Percentiles rank a stretch among this genome's conserved stretches.
phyloP scores from a whole-genome alignment of 2,797 vertebrate genomes.

The Enteromius treurensis region DNA sequence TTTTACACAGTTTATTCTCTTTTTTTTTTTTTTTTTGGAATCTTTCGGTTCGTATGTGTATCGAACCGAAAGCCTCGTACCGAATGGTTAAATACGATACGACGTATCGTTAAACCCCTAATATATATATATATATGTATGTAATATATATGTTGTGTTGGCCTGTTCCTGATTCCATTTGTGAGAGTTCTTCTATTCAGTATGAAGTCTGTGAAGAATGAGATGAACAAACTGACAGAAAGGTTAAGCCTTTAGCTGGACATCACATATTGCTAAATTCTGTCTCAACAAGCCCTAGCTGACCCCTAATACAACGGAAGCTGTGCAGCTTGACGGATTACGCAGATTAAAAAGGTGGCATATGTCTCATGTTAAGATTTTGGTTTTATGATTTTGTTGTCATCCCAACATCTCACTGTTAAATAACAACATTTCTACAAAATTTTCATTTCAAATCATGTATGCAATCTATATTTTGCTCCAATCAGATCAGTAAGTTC shows the following conservation, averaged over 20 bases:
- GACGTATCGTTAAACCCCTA: too few species aligned
- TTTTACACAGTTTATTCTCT: too few species aligned
- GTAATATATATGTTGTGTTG: too few species aligned
- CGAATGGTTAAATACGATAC: too few species aligned
- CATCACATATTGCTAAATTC: not conserved
- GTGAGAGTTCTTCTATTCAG: not conserved
- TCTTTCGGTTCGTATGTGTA: too few species aligned
- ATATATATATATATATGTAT: too few species aligned
- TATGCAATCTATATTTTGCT: not conserved
- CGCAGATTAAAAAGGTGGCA: not conserved
- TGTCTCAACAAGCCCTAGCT: not conserved
- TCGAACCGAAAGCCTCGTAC: too few species aligned
- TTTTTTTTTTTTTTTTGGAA: too few species aligned
- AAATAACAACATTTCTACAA: not conserved
- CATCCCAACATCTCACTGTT: not conserved
- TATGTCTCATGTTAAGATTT: not conserved
- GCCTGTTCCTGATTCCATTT: not conserved
- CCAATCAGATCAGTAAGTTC: not conserved
- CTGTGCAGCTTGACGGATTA: not conserved
- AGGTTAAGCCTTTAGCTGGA: conserved; percentile 10
- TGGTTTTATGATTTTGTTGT: conserved; percentile 1
- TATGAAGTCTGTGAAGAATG: not conserved
- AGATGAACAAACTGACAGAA: not conserved
- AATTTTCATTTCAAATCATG: not conserved
- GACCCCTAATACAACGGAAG: conserved; percentile 4